These are phyloP conservation scores for Cantharis nigra DNA, from an alignment of 2,888 invertebrate genomes.

Conservation along the genomic window DNA sequence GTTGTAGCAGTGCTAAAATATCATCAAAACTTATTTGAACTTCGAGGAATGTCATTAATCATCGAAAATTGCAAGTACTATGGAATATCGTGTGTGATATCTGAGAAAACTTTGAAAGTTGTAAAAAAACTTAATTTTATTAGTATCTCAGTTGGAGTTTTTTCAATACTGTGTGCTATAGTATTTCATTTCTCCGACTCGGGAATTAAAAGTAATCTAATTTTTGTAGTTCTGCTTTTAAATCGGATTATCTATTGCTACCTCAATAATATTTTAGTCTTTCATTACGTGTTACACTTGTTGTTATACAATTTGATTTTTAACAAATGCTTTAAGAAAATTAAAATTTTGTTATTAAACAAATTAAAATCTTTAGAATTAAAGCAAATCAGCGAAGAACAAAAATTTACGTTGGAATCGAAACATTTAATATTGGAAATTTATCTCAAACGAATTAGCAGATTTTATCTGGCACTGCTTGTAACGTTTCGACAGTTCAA, in stretches of 20 bases:
- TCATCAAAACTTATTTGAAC: not conserved
- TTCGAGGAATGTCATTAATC: not conserved
- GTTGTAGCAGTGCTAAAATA: not conserved
- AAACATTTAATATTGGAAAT: not conserved
- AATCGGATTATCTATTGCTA: not conserved
- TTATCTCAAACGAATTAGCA: not conserved
- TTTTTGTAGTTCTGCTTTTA: too few species aligned
- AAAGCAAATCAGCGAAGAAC: not conserved
- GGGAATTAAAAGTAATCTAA: not conserved
- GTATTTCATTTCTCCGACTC: not conserved
- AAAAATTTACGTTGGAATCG: too few species aligned
- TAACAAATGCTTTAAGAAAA: not conserved
- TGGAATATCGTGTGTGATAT: not conserved
- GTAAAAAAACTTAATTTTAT: not conserved
- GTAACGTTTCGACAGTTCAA: not conserved
- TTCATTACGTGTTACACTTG: not conserved
- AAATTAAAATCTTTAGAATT: not conserved
- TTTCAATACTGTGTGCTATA: not conserved
- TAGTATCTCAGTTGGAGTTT: not conserved
- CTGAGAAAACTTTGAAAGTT: not conserved
- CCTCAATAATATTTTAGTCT: not conserved
- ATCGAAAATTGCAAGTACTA: not conserved
- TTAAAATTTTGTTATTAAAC: not conserved
- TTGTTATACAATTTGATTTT: not conserved
- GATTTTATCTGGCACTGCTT: not conserved